phyloP scores from a whole-genome alignment of 1,140 invertebrate genomes.

The Thaumetopoea pityocampa region DNA sequence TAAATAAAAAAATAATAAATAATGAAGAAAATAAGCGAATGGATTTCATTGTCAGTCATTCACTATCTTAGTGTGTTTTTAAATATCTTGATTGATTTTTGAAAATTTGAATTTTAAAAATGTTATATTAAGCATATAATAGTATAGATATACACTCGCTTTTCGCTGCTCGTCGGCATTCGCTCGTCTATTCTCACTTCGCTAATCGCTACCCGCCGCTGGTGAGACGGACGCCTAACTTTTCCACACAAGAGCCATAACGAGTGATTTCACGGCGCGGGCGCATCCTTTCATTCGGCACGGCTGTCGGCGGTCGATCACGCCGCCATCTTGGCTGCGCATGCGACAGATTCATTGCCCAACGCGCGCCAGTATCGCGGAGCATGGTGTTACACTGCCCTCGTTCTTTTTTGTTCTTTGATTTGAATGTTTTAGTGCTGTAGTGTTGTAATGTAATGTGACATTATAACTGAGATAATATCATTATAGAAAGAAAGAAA shows the following conservation, averaged over 20 bases:
- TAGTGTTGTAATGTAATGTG: not conserved
- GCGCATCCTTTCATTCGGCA: conserved; percentile 69
- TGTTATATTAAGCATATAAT: no score
- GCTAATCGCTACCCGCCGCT: no score
- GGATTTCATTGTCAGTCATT: no score
- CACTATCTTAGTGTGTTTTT: no score
- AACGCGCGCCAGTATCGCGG: conserved; percentile 44
- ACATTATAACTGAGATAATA: not conserved
- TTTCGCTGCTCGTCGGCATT: no score
- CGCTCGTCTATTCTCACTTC: no score
- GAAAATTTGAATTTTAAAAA: no score
- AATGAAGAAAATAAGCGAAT: no score
- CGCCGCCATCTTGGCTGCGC: conserved; percentile 42
- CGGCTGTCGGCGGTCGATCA: conserved; percentile 50
- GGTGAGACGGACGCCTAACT: conserved; percentile 1
- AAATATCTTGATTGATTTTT: no score
- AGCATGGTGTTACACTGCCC: conserved; percentile 67
- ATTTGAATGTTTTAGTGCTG: conserved; percentile 37
- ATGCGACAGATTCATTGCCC: conserved; percentile 61
- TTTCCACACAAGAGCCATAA: conserved; percentile 26
- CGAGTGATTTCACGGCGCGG: conserved; percentile 53
- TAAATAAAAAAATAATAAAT: no score
- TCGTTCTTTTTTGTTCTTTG: conserved; percentile 58
- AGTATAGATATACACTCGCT: no score
- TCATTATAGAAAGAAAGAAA: no score